phyloP scores from a whole-genome alignment of 2,113 vertebrate genomes.

The Pelmatolapia mariae region DNA sequence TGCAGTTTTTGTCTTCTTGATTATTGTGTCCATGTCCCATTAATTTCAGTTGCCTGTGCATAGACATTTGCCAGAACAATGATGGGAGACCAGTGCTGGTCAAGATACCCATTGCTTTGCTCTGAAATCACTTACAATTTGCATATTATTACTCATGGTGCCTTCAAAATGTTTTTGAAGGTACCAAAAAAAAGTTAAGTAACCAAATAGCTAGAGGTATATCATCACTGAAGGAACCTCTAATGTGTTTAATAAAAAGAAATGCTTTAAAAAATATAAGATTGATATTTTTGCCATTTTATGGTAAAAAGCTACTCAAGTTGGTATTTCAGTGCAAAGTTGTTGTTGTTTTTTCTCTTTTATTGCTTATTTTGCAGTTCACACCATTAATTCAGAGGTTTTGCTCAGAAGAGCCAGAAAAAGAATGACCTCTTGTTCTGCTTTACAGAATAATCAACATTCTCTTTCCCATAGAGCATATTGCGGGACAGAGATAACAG shows the following conservation, averaged over 20 bases:
- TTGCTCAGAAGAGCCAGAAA: neutral
- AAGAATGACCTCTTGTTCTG: neutral
- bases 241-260: neutral
- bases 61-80: neutral
- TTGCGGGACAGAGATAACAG: conserved; percentile 14
- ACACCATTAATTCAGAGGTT: neutral
- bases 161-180: neutral
- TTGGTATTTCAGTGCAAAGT: neutral
- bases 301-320: neutral
- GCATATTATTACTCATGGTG: neutral
- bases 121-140: neutral
- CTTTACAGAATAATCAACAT: neutral
- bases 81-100: neutral
- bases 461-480: neutral
- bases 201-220: neutral
- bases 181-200: neutral
- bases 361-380: neutral
- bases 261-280: neutral
- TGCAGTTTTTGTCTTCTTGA: neutral
- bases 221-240: neutral
- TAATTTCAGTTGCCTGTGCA: neutral
- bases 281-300: neutral
- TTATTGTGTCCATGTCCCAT: neutral
- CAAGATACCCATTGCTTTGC: neutral
- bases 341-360: neutral